phyloP scores from a whole-genome alignment of 2,113 vertebrate genomes.

The Laticauda colubrina region DNA sequence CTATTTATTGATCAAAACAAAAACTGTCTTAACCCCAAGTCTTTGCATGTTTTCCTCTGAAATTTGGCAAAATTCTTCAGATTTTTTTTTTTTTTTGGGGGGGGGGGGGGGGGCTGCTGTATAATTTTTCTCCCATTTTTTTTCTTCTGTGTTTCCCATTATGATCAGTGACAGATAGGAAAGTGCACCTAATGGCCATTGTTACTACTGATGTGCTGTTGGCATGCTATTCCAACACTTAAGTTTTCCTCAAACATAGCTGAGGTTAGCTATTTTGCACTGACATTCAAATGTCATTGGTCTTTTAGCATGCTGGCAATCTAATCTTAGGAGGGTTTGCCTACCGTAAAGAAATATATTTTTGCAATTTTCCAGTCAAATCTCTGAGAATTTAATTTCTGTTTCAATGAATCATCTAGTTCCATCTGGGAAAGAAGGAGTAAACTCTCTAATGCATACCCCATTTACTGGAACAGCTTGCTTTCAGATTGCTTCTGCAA shows the following conservation, averaged over 20 bases:
- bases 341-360: background rate
- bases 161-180: background rate
- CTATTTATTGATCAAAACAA: background rate
- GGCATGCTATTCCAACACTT: background rate
- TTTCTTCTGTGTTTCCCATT: background rate
- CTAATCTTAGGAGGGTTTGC: background rate
- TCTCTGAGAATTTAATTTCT: background rate
- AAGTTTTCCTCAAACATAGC: background rate
- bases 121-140: background rate
- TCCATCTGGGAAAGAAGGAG: background rate
- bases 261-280: background rate
- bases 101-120: background rate
- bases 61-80: background rate
- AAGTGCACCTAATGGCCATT: background rate
- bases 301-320: slow-evolving; percentile 6
- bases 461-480: slow-evolving; percentile 12
- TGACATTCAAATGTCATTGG: background rate
- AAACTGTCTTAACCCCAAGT: background rate
- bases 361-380: background rate
- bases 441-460: slow-evolving; percentile 3
- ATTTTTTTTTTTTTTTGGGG: background rate
- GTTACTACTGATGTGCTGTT: background rate
- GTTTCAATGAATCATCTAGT: background rate
- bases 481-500: background rate
- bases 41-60: background rate